Conservation (phyloP, 1,140 invertebrate genomes). For the Drosophila bipectinata region DNA sequence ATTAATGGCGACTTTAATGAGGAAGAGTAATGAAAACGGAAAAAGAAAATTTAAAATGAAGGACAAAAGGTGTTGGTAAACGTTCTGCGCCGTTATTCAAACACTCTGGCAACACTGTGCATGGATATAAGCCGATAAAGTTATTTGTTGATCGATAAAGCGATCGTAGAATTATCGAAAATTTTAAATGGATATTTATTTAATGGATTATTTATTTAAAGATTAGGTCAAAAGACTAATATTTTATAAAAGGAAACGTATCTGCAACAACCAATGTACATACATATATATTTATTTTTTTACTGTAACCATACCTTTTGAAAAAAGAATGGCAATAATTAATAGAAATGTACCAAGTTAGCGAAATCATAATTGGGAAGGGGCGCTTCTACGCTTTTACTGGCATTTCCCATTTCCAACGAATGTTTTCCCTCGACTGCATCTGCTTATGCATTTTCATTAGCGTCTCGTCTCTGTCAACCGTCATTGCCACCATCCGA, state of each 20-base stretch:
- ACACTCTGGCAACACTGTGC: not conserved
- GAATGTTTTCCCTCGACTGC: constrained; percentile 40
- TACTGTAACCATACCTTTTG: not conserved
- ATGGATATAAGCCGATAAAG: too few relatives aligned
- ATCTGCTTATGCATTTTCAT: constrained; percentile 76
- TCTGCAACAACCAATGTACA: too few relatives aligned
- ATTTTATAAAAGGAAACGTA: too few relatives aligned
- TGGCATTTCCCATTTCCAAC: constrained; percentile 4
- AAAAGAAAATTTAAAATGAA: too few relatives aligned
- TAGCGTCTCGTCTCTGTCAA: constrained; percentile 63
- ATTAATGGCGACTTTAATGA: too few relatives aligned
- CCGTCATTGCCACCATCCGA: constrained; percentile 63
- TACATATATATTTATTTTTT: too few relatives aligned
- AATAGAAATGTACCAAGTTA: not conserved
- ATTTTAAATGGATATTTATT: not conserved
- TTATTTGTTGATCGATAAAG: not conserved
- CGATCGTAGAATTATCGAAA: not conserved
- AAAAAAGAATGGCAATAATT: not conserved
- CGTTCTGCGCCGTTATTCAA: too few relatives aligned
- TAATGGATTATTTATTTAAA: too few relatives aligned
- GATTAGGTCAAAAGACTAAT: too few relatives aligned
- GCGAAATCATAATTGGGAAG: not conserved
- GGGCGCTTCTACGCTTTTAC: not conserved
- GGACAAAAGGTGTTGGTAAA: too few relatives aligned
- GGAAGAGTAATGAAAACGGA: too few relatives aligned